Percentiles rank a stretch among this genome's conserved stretches.
These are phyloP conservation scores for Herminia tarsipennalis DNA, from an alignment of 2,888 invertebrate genomes.

Conservation along the genomic window DNA sequence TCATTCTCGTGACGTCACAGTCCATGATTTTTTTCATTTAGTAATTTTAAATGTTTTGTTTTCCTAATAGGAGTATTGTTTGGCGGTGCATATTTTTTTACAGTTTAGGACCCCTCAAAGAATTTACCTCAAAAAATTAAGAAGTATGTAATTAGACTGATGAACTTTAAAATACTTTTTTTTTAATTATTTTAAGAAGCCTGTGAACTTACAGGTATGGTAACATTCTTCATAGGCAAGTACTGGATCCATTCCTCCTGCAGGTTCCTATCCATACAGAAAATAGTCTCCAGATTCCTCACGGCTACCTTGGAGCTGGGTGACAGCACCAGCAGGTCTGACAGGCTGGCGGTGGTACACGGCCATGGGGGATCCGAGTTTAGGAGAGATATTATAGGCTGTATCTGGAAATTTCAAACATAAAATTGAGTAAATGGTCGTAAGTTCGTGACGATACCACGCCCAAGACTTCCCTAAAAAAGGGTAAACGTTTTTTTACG, in stretches of 20 bases:
- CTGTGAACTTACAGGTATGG: slow-evolving; percentile 57
- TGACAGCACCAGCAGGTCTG: slow-evolving; percentile 58
- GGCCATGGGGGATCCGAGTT: slow-evolving; percentile 79
- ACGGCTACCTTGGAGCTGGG: slow-evolving; percentile 64
- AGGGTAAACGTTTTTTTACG: too few relatives aligned
- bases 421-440: background rate
- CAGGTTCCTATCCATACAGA: slow-evolving; percentile 71
- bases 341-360: slow-evolving; percentile 71
- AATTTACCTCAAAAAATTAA: too few relatives aligned
- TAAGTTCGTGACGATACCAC: too few relatives aligned
- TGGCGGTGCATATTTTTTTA: too few relatives aligned
- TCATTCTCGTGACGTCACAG: too few relatives aligned
- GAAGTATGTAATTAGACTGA: too few relatives aligned
- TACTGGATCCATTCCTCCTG: slow-evolving; percentile 76
- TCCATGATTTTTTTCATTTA: too few relatives aligned
- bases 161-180: background rate
- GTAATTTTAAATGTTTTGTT: too few relatives aligned
- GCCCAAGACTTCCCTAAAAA: too few relatives aligned
- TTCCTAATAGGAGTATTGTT: too few relatives aligned
- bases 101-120: too few relatives aligned
- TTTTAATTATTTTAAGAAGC: background rate
- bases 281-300: slow-evolving; percentile 70
- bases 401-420: slow-evolving; percentile 55
- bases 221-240: slow-evolving; percentile 49
- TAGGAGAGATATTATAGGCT: slow-evolving; percentile 69